These are phyloP conservation scores for Drosophila busckii DNA, from an alignment of 1,140 invertebrate genomes.

Conservation along the genomic window DNA sequence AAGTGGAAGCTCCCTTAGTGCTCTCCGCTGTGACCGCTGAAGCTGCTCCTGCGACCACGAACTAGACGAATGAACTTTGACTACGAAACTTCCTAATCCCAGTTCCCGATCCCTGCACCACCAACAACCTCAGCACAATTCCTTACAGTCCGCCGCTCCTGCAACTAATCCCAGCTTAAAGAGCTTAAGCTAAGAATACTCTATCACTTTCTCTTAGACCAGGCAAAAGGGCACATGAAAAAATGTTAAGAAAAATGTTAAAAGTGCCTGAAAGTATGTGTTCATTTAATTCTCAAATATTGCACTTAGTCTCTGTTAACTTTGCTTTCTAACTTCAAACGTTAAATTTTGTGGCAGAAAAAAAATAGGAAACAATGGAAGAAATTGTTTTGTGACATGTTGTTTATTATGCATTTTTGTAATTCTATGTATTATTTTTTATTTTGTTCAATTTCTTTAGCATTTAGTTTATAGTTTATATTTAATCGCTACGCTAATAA, in stretches of 20 bases:
- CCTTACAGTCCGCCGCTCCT: neutral
- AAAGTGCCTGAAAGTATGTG: conserved; percentile 32
- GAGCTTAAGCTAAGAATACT: conserved; percentile 42
- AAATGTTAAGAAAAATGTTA: conserved; percentile 4
- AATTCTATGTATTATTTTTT: conserved; percentile 59
- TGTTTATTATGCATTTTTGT: conserved; percentile 76
- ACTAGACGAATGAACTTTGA: conserved; percentile 51
- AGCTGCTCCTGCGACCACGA: conserved; percentile 34
- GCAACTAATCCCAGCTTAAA: conserved; percentile 23
- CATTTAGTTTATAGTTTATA: conserved; percentile 66
- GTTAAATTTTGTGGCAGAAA: too few relatives aligned
- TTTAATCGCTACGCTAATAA: conserved; percentile 72
- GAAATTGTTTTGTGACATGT: conserved; percentile 66
- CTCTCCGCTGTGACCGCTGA: conserved; percentile 25
- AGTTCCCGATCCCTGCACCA: conserved; percentile 36
- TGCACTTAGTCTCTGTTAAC: too few relatives aligned
- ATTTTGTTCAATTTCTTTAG: conserved; percentile 63
- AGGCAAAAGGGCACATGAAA: conserved; percentile 17
- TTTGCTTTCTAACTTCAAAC: too few relatives aligned
- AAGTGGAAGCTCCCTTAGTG: conserved; percentile 22
- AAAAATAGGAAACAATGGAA: conserved; percentile 26
- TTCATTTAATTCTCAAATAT: conserved; percentile 41
- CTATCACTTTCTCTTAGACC: too few relatives aligned
- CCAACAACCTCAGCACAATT: too few relatives aligned
- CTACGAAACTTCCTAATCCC: conserved; percentile 20